Base-by-base conservation (phyloP, 2,888 invertebrate genomes). In the Drosophila kanekoi region DNA sequence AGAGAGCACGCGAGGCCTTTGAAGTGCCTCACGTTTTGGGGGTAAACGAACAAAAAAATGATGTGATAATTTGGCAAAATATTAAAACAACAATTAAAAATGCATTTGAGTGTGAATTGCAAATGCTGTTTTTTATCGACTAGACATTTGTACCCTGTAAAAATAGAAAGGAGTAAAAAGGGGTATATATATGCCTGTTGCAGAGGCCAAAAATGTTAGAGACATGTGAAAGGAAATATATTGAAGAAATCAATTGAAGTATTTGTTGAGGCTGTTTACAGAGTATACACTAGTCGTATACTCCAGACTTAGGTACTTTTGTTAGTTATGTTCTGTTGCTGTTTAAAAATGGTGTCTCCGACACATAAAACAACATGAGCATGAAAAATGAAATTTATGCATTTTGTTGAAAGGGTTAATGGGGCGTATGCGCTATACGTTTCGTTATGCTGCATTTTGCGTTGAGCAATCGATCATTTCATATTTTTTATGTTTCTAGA, bases 61-160 rank as follows among this genome's bases (percentile, higher is more conserved):
- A 88, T 79, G 89, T 86, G 86, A 77, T 86, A 86, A 86, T 86
- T 89, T 82, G 86, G 85, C 84, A 69, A 83, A 87, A 75, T 81
- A 75, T 63, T 63, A 89, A 84, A 82, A 69, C 65, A 77, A 75
- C 79, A 70, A 89, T 89, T 86, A 88, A 86, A 86, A 78, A 72
- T 68, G 71, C 79, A 80, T 89, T 89, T 52, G 62, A 57, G 69
- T 80, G 89, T 87, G 87, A 77, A 84, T 74, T 87, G 83, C 81
- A 77, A 79, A 77, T 72, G 51, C 18, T 40, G 20, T 32, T 33
- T 8, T 20, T 20, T 13, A 32, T 32, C 6, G 18, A 60, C 43
- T 13, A 59, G 18, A 64, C 14, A 3, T n/a, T 37, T 32, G 52
- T 56, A 44, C 56, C 53, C 67, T 59, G 14, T 8, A 38, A 37